A percentile compares a stretch with the other conserved stretches of the same genome.
Evolutionary conservation across 2,888 invertebrate species (phyloP).

Genomic region (Camptogramma bilineatum): DNA sequence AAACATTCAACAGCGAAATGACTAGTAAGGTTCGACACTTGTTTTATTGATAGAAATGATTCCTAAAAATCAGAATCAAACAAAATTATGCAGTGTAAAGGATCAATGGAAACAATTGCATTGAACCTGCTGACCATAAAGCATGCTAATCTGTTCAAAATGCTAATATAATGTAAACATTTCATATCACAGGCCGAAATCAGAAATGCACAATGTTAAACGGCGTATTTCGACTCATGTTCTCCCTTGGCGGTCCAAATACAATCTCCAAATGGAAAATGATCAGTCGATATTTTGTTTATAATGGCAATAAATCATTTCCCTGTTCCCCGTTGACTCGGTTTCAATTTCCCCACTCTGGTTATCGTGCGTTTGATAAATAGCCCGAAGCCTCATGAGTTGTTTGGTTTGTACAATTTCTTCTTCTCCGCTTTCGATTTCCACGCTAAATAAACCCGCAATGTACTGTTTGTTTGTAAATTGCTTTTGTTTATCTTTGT

Average conservation of each 20-base stretch:
- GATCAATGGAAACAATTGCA: background rate
- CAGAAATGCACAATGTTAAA: constrained; percentile 41
- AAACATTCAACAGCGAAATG: background rate
- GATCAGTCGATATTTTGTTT: constrained; percentile 82
- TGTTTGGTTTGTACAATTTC: constrained; percentile 73
- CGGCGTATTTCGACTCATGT: constrained; percentile 52
- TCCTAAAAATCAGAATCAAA: background rate
- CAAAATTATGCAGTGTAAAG: background rate
- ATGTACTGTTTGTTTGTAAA: constrained; percentile 69
- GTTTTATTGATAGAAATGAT: background rate
- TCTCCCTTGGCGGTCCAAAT: constrained; percentile 70
- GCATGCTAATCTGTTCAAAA: constrained; percentile 29
- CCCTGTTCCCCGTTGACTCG: constrained; percentile 75
- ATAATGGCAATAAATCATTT: constrained; percentile 82
- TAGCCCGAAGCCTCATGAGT: constrained; percentile 69
- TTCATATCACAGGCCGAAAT: constrained; percentile 32
- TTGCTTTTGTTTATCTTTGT: constrained; percentile 73
- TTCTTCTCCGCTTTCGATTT: constrained; percentile 66
- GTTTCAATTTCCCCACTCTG: constrained; percentile 83
- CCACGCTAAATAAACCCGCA: constrained; percentile 80
- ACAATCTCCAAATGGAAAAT: constrained; percentile 78
- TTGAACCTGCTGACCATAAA: constrained; percentile 22
- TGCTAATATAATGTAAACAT: constrained; percentile 32
- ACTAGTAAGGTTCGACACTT: background rate
- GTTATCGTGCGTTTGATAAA: constrained; percentile 84